Evolutionary conservation across 2,797 vertebrate genomes (phyloP).

Genomic region (Cyclura pinguis): DNA sequence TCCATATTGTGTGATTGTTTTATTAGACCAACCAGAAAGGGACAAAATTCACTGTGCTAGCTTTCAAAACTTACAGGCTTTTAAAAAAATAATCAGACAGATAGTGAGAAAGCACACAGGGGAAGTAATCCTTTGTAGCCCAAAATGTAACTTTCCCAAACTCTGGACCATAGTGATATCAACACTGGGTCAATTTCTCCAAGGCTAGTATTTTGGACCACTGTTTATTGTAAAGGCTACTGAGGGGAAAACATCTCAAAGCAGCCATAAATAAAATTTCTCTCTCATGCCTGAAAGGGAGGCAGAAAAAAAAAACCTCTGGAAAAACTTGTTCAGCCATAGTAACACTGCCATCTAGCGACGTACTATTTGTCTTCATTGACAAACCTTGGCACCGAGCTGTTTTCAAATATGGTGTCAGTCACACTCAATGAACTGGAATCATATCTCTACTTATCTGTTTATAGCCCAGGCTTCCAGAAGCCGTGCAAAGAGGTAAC

Average conservation of each 20-base stretch:
- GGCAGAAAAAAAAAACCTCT: not conserved
- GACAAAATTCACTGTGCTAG: too few relatives aligned
- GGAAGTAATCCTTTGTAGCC: too few relatives aligned
- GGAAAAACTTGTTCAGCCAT: not conserved
- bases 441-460: conserved; percentile 64
- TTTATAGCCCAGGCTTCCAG: conserved; percentile 57
- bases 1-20: too few relatives aligned
- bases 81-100: too few relatives aligned
- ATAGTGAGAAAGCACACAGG: too few relatives aligned
- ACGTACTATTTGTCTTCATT: conserved; percentile 15
- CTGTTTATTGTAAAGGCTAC: conserved; percentile 8
- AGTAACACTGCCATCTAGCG: conserved; percentile 80
- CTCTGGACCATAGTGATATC: not conserved
- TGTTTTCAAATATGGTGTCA: conserved; percentile 64
- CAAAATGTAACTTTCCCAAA: too few relatives aligned
- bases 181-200: not conserved
- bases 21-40: too few relatives aligned
- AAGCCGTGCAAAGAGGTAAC: conserved; percentile 50
- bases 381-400: conserved; percentile 48
- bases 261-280: conserved; percentile 54
- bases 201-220: not conserved
- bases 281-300: not conserved
- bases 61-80: too few relatives aligned
- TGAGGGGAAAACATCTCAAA: conserved; percentile 23
- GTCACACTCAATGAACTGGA: conserved; percentile 66